Evolutionary conservation across 2,797 vertebrate species (phyloP).

Genomic region (Eulemur mongoz): DNA sequence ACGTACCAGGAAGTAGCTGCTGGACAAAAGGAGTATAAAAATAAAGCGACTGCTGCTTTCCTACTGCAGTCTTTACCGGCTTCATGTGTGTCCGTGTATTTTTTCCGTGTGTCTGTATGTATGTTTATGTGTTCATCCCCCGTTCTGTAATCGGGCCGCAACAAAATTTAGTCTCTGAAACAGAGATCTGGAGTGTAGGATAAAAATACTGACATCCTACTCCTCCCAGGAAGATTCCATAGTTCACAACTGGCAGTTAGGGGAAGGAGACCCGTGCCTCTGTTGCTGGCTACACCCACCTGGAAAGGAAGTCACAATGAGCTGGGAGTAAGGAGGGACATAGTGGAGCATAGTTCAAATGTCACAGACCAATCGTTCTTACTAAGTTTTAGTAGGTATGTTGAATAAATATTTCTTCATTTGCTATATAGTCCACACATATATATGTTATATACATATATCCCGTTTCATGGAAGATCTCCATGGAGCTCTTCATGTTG

Average conservation of each 20-base stretch:
- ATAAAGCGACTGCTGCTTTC: too few species aligned
- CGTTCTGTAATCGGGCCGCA: too few species aligned
- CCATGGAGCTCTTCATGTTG: background rate
- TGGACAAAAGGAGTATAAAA: too few species aligned
- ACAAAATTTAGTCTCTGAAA: background rate
- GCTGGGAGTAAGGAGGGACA: background rate
- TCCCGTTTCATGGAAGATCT: background rate
- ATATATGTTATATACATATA: too few species aligned
- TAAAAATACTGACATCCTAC: background rate
- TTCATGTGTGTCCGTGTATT: too few species aligned
- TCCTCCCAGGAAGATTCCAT: background rate
- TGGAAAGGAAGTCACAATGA: background rate
- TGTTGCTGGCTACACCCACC: background rate
- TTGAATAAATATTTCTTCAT: background rate
- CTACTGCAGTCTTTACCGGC: too few species aligned
- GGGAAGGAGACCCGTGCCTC: too few species aligned
- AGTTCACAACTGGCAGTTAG: background rate
- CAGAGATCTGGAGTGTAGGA: background rate
- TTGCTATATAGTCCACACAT: background rate
- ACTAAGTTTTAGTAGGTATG: background rate
- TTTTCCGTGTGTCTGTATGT: too few species aligned
- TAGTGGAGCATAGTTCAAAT: background rate
- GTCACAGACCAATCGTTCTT: background rate
- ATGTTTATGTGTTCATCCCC: too few species aligned
- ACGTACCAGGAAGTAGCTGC: too few species aligned